Evolutionary conservation across 2,797 vertebrate genomes (phyloP).

Genomic region (Chaunax sp.): DNA sequence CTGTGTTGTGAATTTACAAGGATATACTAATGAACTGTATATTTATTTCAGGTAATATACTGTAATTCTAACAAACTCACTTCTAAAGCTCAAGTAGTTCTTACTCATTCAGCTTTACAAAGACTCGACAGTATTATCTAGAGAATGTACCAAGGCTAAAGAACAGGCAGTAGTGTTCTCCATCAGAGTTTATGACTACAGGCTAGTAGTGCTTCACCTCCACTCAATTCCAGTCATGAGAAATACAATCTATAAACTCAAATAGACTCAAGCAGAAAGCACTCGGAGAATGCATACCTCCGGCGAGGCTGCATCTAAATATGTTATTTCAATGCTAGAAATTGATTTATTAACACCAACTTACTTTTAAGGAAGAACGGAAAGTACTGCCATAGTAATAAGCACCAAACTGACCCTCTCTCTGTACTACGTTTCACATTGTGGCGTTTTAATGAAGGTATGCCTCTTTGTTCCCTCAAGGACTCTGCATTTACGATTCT

Average conservation of each 20-base stretch:
- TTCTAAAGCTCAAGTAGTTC: too few species aligned
- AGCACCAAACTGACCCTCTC: not conserved
- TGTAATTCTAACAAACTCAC: too few species aligned
- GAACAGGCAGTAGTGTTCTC: not conserved
- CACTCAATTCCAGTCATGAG: not conserved
- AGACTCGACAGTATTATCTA: not conserved
- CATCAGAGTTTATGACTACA: not conserved
- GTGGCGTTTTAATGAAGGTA: slow-evolving; percentile 3
- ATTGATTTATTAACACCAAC: not conserved
- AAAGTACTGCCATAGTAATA: slow-evolving; percentile 14
- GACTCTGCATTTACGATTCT: not conserved
- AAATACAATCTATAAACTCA: slow-evolving; percentile 4
- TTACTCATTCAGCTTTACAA: not conserved
- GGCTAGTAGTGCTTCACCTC: not conserved
- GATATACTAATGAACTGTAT: too few species aligned
- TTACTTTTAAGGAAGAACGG: not conserved
- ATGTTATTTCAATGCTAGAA: not conserved
- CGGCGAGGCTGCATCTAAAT: not conserved
- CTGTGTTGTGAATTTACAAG: too few species aligned
- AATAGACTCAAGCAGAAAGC: not conserved
- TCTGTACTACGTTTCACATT: not conserved
- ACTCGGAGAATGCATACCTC: not conserved
- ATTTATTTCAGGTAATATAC: too few species aligned
- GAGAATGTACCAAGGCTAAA: not conserved
- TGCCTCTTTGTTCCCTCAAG: slow-evolving; percentile 4